Percentiles rank a stretch among this genome's conserved stretches.
These are phyloP conservation scores for Odontamblyopus lacepedii DNA, from an alignment of 2,797 vertebrate species.

Conservation along the genomic window DNA sequence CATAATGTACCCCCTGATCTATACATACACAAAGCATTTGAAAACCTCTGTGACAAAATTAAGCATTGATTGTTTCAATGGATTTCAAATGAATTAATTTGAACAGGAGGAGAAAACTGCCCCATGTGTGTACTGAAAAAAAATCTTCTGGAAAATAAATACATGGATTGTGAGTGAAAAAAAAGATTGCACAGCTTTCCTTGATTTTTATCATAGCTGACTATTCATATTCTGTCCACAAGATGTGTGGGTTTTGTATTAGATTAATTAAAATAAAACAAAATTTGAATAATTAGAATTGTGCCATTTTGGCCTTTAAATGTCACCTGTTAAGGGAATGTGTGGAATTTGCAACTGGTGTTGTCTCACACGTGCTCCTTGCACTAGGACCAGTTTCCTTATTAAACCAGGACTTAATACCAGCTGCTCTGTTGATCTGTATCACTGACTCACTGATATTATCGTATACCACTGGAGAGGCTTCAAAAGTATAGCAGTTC, in stretches of 20 bases:
- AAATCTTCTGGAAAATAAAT: too few relatives aligned
- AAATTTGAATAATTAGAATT: background rate
- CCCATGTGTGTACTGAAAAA: too few relatives aligned
- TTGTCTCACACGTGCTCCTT: background rate
- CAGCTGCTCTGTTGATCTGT: background rate
- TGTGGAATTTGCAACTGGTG: conserved; percentile 1
- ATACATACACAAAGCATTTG: background rate
- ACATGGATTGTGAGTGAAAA: too few relatives aligned
- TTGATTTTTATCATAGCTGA: background rate
- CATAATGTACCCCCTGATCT: background rate
- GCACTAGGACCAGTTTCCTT: background rate
- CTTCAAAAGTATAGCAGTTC: background rate
- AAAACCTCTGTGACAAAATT: background rate
- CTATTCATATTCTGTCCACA: too few relatives aligned
- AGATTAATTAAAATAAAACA: background rate
- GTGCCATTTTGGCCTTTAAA: conserved; percentile 9
- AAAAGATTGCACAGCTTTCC: too few relatives aligned
- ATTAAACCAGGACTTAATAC: background rate
- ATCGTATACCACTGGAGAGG: background rate
- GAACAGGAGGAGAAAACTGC: too few relatives aligned
- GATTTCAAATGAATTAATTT: too few relatives aligned
- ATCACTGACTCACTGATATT: background rate
- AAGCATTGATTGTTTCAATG: background rate
- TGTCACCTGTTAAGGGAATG: background rate
- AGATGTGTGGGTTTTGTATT: background rate